These are phyloP conservation scores for Melanostoma scalare DNA, from an alignment of 2,888 invertebrate species.

Conservation along the genomic window DNA sequence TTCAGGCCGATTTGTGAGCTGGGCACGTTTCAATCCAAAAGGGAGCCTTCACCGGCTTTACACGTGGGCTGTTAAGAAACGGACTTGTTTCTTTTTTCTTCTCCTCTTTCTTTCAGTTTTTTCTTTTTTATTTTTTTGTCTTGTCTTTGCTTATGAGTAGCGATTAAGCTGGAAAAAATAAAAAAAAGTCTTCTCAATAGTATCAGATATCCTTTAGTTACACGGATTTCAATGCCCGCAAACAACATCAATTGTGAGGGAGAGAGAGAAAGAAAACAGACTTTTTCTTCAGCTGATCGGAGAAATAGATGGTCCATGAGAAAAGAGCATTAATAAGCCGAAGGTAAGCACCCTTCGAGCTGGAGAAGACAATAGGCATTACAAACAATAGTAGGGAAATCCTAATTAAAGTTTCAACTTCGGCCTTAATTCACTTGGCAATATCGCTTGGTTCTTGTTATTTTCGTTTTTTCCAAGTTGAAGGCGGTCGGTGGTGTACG, in stretches of 20 bases:
- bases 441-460: slow-evolving; percentile 42
- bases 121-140: not conserved
- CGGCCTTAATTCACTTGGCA: slow-evolving; percentile 63
- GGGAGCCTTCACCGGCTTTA: slow-evolving; percentile 38
- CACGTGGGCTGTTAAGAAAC: slow-evolving; percentile 47
- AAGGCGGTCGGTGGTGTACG: not conserved
- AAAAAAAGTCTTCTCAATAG: slow-evolving; percentile 45
- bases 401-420: slow-evolving; percentile 69
- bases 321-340: slow-evolving; percentile 41
- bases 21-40: slow-evolving; percentile 55
- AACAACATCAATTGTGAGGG: slow-evolving; percentile 35
- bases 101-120: not conserved
- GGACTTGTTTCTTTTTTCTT: slow-evolving; percentile 21
- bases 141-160: slow-evolving; percentile 53
- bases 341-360: slow-evolving; percentile 34
- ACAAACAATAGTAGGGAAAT: slow-evolving; percentile 62
- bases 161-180: slow-evolving; percentile 51
- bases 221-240: slow-evolving; percentile 41
- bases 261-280: not conserved
- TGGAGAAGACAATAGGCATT: slow-evolving; percentile 51
- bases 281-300: slow-evolving; percentile 4
- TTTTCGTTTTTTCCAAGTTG: slow-evolving; percentile 10
- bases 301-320: slow-evolving; percentile 3
- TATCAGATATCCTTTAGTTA: slow-evolving; percentile 59
- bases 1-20: slow-evolving; percentile 60